Percentiles rank a stretch among this genome's conserved stretches.
phyloP scores from a whole-genome alignment of 2,797 vertebrate species.

The Echiichthys vipera region DNA sequence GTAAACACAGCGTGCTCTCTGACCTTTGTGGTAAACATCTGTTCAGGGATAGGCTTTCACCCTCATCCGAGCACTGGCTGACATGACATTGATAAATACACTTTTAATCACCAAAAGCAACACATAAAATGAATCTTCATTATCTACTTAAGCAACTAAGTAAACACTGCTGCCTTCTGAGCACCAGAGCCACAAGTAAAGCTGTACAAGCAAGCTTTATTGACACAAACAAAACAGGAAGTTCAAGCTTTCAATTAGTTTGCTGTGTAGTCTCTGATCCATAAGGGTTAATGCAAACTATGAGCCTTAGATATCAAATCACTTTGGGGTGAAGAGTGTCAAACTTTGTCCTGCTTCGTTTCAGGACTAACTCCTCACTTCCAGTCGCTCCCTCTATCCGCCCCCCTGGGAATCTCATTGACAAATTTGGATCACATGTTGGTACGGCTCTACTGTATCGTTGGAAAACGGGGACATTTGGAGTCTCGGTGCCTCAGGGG shows the following conservation, averaged over 20 bases:
- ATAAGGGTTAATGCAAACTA: constrained; percentile 11
- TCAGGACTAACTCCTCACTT: constrained; percentile 1
- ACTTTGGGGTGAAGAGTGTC: constrained; percentile 11
- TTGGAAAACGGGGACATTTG: constrained; percentile 38
- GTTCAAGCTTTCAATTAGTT: constrained; percentile 40
- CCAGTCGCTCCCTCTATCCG: constrained; percentile 5
- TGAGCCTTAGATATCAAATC: constrained; percentile 26
- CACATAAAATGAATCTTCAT: constrained; percentile 81
- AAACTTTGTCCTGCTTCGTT: constrained; percentile 6
- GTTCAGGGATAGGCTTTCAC: constrained; percentile 83
- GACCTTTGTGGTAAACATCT: constrained; percentile 86
- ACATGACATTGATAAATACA: constrained; percentile 80
- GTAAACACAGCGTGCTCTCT: constrained; percentile 84
- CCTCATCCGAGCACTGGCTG: constrained; percentile 65
- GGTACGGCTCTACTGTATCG: constrained; percentile 24
- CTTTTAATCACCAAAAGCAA: constrained; percentile 83
- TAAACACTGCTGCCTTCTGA: constrained; percentile 62
- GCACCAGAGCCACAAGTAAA: constrained; percentile 35
- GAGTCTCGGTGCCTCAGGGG: constrained; percentile 38
- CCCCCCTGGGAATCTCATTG: constrained; percentile 5
- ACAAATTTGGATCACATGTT: constrained; percentile 17
- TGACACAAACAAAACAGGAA: constrained; percentile 42
- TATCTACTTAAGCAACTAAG: constrained; percentile 71
- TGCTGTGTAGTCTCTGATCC: constrained; percentile 40
- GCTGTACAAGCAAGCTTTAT: constrained; percentile 38